Conservation (phyloP, 1,140 invertebrate species). For the Magallana gigas region DNA sequence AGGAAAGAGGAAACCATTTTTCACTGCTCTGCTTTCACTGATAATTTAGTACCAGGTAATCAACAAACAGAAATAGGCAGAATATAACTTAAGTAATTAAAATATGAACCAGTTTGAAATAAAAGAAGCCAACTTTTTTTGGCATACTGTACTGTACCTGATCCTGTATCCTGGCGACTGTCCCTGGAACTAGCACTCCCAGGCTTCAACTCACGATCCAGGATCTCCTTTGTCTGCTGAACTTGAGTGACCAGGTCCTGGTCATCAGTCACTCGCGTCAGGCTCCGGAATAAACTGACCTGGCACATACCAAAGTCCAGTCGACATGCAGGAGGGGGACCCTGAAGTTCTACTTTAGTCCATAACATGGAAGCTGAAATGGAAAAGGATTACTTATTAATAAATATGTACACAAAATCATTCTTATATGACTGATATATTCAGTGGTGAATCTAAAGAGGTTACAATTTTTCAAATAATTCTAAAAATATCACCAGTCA, state of each 20-base stretch:
- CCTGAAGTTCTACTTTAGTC: slow-evolving; percentile 73
- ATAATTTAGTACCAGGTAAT: too few species aligned
- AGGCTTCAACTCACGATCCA: slow-evolving; percentile 73
- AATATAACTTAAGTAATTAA: too few species aligned
- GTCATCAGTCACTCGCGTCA: slow-evolving; percentile 37
- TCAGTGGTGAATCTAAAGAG: too few species aligned
- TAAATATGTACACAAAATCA: too few species aligned
- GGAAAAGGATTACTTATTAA: not conserved
- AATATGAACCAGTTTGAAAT: too few species aligned
- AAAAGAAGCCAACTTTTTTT: too few species aligned
- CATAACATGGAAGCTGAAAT: slow-evolving; percentile 71
- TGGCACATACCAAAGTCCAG: slow-evolving; percentile 77
- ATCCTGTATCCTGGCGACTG: slow-evolving; percentile 52
- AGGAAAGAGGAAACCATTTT: too few species aligned
- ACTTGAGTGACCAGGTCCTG: slow-evolving; percentile 63
- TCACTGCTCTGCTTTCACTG: too few species aligned
- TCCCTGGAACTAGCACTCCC: slow-evolving; percentile 73
- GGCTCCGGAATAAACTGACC: slow-evolving; percentile 62
- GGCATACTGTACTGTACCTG: not conserved
- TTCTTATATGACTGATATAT: too few species aligned
- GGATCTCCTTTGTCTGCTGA: slow-evolving; percentile 67
- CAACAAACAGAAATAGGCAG: too few species aligned
- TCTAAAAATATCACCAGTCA: too few species aligned
- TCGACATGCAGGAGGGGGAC: slow-evolving; percentile 75
- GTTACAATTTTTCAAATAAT: too few species aligned